Evolutionary conservation across 2,113 vertebrate species (phyloP).

Genomic region (Phrynocephalus versicolor): DNA sequence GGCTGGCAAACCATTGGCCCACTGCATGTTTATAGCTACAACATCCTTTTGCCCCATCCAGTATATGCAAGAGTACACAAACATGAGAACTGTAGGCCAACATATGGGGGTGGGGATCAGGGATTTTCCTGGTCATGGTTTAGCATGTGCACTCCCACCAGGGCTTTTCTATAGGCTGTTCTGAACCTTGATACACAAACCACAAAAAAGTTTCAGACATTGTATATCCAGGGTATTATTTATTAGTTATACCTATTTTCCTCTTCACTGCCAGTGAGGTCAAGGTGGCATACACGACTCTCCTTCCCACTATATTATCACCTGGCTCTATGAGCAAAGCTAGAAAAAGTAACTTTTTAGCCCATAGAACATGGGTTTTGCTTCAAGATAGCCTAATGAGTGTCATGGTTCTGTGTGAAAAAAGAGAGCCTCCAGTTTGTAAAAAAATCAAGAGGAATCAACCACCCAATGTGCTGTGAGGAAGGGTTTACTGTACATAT

Average conservation of each 20-base stretch:
- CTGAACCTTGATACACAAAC: not conserved
- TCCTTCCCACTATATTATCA: too few species aligned
- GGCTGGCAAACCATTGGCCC: not conserved
- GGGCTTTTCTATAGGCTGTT: not conserved
- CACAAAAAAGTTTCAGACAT: not conserved
- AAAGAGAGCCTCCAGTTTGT: not conserved
- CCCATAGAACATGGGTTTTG: too few species aligned
- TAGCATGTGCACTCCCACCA: not conserved
- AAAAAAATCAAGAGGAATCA: not conserved
- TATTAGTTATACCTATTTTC: too few species aligned
- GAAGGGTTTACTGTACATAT: not conserved
- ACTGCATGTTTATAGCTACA: not conserved
- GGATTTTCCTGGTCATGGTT: too few species aligned
- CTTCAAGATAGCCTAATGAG: too few species aligned
- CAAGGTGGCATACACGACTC: too few species aligned
- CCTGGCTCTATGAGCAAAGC: too few species aligned
- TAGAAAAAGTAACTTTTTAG: too few species aligned
- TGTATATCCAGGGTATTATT: not conserved
- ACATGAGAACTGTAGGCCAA: not conserved
- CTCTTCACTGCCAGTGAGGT: too few species aligned
- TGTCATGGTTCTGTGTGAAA: too few species aligned
- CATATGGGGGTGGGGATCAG: not conserved
- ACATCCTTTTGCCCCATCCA: not conserved
- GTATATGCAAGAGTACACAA: not conserved
- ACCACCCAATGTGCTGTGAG: not conserved